phyloP scores from a whole-genome alignment of 2,797 vertebrate genomes.

The Rhyacichthys aspro region DNA sequence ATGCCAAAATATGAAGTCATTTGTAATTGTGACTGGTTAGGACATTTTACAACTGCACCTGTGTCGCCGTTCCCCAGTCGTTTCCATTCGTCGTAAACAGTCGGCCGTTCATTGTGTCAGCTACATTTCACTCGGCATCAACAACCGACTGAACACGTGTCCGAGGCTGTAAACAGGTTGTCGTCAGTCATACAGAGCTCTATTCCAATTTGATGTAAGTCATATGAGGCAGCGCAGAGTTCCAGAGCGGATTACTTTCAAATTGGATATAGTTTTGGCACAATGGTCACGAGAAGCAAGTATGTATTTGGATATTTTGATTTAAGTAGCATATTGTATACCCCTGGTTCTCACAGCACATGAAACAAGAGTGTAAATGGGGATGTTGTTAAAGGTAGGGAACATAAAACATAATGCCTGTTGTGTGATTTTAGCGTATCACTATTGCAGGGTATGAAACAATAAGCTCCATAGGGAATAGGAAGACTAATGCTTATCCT shows the following conservation, averaged over 20 bases:
- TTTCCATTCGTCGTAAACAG: slow-evolving; percentile 12
- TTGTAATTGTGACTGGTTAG: not conserved
- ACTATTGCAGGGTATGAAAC: not conserved
- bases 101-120: slow-evolving; percentile 7
- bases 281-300: not conserved
- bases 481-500: too few species aligned
- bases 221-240: slow-evolving; percentile 27
- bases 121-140: not conserved
- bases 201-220: slow-evolving; percentile 47
- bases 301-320: slow-evolving; percentile 18
- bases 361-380: slow-evolving; percentile 21
- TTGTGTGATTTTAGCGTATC: not conserved
- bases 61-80: not conserved
- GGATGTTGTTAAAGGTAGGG: not conserved
- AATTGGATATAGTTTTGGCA: slow-evolving; percentile 27
- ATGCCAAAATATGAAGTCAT: slow-evolving; percentile 8
- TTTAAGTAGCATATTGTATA: slow-evolving; percentile 26
- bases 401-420: not conserved
- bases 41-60: slow-evolving; percentile 12
- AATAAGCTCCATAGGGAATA: not conserved
- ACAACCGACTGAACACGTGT: slow-evolving; percentile 29
- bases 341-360: slow-evolving; percentile 9
- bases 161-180: slow-evolving; percentile 43
- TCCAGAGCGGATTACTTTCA: slow-evolving; percentile 21
- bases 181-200: slow-evolving; percentile 42